Evolutionary conservation across 2,888 invertebrate genomes (phyloP), one percentile per base, ranked within the genome.

Genomic region (Heliconius ismenius): DNA sequence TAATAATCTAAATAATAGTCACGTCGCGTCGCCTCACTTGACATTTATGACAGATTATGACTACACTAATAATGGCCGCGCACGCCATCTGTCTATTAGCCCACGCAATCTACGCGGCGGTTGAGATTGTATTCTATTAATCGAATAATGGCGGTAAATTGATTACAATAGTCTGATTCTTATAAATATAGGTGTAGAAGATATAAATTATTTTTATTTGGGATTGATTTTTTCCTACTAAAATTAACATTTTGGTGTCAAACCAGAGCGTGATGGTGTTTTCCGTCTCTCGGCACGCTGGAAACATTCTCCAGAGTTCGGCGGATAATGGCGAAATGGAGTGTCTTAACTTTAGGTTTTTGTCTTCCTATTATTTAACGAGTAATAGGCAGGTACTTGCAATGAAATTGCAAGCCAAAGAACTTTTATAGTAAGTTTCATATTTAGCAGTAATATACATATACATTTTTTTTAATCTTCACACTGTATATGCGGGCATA

Each of bases 21-120:
- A 82, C 83, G 83, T 86, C 86, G 86, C 87, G 87, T 89, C 89
- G 87, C 86, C 83, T 85, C 83, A 84, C 86, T 87, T 92, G 91
- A 92, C 92, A 92, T 92, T 92, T 93, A 92, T 92, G 90, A 92
- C 91, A 91, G 91, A 92, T 92, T 92, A 91, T 87, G 87, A 90
- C 86, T 87, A 88, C 85, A 89, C 88, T 92, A 92, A 92, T 92
- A 91, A 90, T 89, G 85, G 82, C 81, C 79, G 82, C 86, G 84
- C 93, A 92, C 92, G 93, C 92, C 87, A 92, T 92, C 88, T 91
- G 89, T 90, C 90, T 92, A 92, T 92, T 92, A 92, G 85, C 84
- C 89, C 87, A 86, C 87, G 88, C 83, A 90, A 90, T 86, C 87
- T 84, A 86, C 83, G 86, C 83, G 86, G 88, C 85, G 86, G 86